A percentile compares a stretch with the other conserved stretches of the same genome.
Evolutionary conservation across 1,140 invertebrate species (phyloP).

Genomic region (Drosophila prosaltans): DNA sequence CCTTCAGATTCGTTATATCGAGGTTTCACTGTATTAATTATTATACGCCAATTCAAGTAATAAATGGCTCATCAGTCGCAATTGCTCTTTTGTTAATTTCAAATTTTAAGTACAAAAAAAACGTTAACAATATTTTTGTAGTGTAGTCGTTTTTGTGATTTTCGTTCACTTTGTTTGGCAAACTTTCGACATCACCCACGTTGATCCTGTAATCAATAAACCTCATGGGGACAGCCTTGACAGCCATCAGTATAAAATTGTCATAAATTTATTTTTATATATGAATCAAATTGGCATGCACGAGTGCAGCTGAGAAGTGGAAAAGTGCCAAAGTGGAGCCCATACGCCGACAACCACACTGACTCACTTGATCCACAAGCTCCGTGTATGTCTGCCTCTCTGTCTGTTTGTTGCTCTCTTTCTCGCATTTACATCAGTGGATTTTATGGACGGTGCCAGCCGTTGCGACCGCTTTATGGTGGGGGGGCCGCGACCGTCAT

Average conservation of each 20-base stretch:
- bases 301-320: slow-evolving; percentile 50
- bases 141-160: too few species aligned
- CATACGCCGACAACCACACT: background rate
- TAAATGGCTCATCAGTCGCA: too few species aligned
- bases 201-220: slow-evolving; percentile 44
- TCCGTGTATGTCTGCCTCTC: too few species aligned
- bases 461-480: slow-evolving; percentile 21
- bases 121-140: too few species aligned
- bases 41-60: too few species aligned
- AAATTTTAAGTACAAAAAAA: too few species aligned
- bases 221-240: slow-evolving; percentile 48
- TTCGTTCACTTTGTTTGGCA: background rate
- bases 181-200: slow-evolving; percentile 7
- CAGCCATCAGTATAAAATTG: slow-evolving; percentile 78
- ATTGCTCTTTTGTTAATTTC: too few species aligned
- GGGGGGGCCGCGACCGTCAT: slow-evolving; percentile 23
- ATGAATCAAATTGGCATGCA: slow-evolving; percentile 72
- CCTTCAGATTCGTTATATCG: too few species aligned
- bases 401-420: background rate
- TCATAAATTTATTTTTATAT: slow-evolving; percentile 79
- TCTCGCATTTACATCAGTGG: background rate
- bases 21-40: too few species aligned
- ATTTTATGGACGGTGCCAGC: slow-evolving; percentile 57
- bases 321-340: slow-evolving; percentile 51
- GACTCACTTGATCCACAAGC: background rate